phyloP scores from a whole-genome alignment of 2,113 vertebrate genomes.

The Myxocyprinus asiaticus region DNA sequence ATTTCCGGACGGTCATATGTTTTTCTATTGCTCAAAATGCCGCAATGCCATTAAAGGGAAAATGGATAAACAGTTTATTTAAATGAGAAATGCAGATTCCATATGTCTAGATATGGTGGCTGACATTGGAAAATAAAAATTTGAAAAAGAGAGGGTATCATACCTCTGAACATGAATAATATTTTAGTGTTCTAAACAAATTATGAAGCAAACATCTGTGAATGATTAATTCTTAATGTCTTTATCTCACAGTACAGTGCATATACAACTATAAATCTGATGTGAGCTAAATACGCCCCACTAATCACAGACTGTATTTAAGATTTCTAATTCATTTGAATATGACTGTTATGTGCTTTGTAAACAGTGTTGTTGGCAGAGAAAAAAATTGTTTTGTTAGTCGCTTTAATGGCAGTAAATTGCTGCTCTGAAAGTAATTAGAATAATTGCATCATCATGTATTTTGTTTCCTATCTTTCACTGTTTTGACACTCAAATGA shows the following conservation, averaged over 20 bases:
- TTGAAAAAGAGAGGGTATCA: background rate
- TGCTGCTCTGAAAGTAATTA: conserved; percentile 34
- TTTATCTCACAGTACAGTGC: conserved; percentile 13
- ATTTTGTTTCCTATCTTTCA: conserved; percentile 13
- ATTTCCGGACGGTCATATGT: background rate
- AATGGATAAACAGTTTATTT: background rate
- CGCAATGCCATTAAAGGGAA: background rate
- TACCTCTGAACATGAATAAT: conserved; percentile 21
- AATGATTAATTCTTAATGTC: conserved; percentile 27
- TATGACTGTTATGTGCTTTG: conserved; percentile 21
- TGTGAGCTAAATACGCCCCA: conserved; percentile 13
- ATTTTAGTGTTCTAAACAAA: conserved; percentile 10
- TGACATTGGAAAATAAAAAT: background rate
- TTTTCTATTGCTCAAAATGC: background rate
- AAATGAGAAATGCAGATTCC: background rate
- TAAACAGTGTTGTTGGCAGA: conserved; percentile 25
- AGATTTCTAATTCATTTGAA: conserved; percentile 16
- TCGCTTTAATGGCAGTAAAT: background rate
- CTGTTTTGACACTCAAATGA: conserved; percentile 29
- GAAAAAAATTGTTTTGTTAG: conserved; percentile 17
- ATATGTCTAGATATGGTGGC: background rate
- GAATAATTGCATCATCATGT: conserved; percentile 35
- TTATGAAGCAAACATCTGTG: conserved; percentile 23
- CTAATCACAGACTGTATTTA: conserved; percentile 31
- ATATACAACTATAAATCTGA: background rate